Conservation (phyloP, 2,888 invertebrate genomes). For the Serripes groenlandicus region DNA sequence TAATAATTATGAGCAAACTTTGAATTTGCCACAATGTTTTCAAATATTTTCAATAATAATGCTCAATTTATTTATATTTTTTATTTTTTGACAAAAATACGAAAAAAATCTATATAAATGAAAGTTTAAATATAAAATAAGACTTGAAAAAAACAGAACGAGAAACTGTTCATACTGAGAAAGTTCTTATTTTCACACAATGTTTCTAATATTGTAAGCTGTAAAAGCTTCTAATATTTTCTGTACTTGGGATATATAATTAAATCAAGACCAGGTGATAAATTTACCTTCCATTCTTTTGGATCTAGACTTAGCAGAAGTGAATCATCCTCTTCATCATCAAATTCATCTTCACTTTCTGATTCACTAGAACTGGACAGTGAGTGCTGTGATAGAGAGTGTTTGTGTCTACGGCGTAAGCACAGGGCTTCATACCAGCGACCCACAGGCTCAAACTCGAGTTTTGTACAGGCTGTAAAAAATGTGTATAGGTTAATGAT, state of each 20-base stretch:
- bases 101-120: too few species aligned
- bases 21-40: neutral
- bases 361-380: conserved; percentile 79
- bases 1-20: neutral
- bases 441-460: conserved; percentile 83
- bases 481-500: neutral
- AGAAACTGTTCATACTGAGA: too few species aligned
- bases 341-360: conserved; percentile 76
- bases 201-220: too few species aligned
- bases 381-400: conserved; percentile 83
- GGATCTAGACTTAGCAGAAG: conserved; percentile 96
- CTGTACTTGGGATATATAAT: too few species aligned
- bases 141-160: too few species aligned
- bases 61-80: too few species aligned
- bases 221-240: too few species aligned
- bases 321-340: conserved; percentile 80
- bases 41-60: neutral
- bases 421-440: conserved; percentile 85
- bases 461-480: conserved; percentile 73
- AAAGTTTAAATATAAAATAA: too few species aligned
- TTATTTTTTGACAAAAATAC: too few species aligned
- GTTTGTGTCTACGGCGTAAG: conserved; percentile 79
- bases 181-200: neutral
- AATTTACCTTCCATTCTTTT: conserved; percentile 94
- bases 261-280: too few species aligned